These are phyloP conservation scores for Antitype chi DNA, from an alignment of 2,888 invertebrate genomes.

Conservation along the genomic window DNA sequence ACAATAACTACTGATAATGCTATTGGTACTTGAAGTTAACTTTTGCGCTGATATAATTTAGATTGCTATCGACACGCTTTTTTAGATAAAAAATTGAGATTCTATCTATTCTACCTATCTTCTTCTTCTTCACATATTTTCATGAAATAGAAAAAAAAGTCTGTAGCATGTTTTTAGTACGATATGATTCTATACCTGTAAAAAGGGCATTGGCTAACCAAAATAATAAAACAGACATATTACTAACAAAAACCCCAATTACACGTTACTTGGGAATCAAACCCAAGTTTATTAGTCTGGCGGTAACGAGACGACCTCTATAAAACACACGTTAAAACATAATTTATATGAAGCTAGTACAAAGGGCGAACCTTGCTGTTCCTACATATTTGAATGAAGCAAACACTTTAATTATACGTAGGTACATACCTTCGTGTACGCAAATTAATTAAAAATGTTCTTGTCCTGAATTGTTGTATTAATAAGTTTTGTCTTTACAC, in stretches of 20 bases:
- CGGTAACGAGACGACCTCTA: slow-evolving; percentile 53
- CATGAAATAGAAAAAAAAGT: not conserved
- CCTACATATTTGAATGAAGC: slow-evolving; percentile 66
- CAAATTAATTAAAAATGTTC: slow-evolving; percentile 45
- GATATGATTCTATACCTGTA: not conserved
- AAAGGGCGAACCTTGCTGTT: slow-evolving; percentile 54
- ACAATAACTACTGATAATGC: no score
- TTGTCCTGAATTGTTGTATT: slow-evolving; percentile 10
- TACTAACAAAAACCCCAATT: slow-evolving; percentile 38
- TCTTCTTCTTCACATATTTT: not conserved
- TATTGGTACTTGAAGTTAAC: no score
- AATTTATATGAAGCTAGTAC: slow-evolving; percentile 47
- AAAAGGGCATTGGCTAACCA: slow-evolving; percentile 5
- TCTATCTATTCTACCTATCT: no score
- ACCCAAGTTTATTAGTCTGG: slow-evolving; percentile 26
- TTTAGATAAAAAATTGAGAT: no score
- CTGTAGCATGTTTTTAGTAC: not conserved
- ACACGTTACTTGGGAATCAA: slow-evolving; percentile 34
- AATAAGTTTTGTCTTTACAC: not conserved
- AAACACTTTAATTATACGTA: slow-evolving; percentile 60
- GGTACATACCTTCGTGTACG: slow-evolving; percentile 8
- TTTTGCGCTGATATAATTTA: not conserved
- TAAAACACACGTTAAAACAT: slow-evolving; percentile 61
- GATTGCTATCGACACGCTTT: not conserved
- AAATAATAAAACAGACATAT: slow-evolving; percentile 31